phyloP scores from a whole-genome alignment of 2,797 vertebrate genomes.

The Garrulus glandarius region DNA sequence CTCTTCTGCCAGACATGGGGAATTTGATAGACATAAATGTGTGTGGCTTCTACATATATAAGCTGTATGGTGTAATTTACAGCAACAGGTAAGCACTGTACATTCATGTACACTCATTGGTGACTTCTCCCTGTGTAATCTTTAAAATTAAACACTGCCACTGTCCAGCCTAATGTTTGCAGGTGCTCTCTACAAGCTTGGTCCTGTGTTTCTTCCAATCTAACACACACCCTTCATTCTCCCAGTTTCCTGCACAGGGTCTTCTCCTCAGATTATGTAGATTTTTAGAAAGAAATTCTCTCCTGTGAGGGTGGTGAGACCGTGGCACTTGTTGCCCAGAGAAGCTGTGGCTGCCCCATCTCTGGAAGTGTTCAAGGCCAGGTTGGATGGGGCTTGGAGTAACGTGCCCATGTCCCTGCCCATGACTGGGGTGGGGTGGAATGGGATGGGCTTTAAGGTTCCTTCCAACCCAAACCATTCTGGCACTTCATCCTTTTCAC shows the following conservation, averaged over 20 bases:
- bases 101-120: background rate
- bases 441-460: background rate
- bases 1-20: background rate
- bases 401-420: background rate
- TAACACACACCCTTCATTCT: background rate
- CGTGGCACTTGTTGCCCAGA: rapidly evolving
- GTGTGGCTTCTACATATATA: background rate
- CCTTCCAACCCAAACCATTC: background rate
- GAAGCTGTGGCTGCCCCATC: background rate
- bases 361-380: background rate
- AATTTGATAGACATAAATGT: background rate
- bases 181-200: background rate
- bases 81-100: background rate
- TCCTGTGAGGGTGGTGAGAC: background rate
- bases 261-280: background rate
- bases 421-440: background rate
- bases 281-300: background rate
- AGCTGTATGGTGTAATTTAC: background rate
- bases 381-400: background rate
- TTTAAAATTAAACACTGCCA: background rate
- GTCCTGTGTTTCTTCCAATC: background rate
- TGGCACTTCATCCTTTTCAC: background rate
- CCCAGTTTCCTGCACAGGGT: background rate
- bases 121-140: background rate
- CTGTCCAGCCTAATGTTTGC: background rate